Base-by-base conservation (phyloP, 2,113 vertebrate genomes). In the Lucifuga dentata region DNA sequence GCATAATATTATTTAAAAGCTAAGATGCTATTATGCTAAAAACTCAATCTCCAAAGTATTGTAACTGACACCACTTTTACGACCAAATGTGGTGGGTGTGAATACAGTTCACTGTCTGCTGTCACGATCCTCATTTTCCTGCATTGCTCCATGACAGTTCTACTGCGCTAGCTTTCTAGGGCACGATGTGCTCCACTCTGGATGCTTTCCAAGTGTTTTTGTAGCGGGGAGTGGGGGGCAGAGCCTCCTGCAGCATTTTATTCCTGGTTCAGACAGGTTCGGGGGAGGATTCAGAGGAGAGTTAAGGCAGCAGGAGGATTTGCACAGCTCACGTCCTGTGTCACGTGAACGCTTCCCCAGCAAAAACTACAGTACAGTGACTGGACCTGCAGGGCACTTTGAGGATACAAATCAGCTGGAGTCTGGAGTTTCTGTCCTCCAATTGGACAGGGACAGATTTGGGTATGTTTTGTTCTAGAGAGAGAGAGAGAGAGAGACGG, bases 121-220 rank as follows among this genome's bases (percentile, higher is more conserved):
- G 71, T 80, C 85, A 83, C 76, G 52, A 64, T 62, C 61, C 72
- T 75, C 80, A 80, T 78, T 68, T 68, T 61, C 56, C 84, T 81
- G 86, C 86, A 88, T 73, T 77, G 80, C 84, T 88, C 81, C 67
- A 78, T 88, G 87, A 88, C 87, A 85, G 82, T 74, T 84, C 71
- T 76, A 81, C 86, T 80, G 86, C 89, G 81, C 74, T 72, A 57
- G 76, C 76, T 89, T 89, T 90, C 78, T 86, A 74, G 83, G 85
- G 64, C 86, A 80, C 35, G 43, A 60, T 73, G 76, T 61, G 16
- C 57, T 83, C 61, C 11, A 48, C 63, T 68, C 73, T 88, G 84
- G 81, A 76, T 69, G 52, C 71, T 69, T 76, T 88, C 80, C 87
- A 89, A 86, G 36, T 10, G 20, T 74, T 82, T 81, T 78, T 59